Conservation (phyloP, 2,888 invertebrate species). For the Clivina fossor region DNA sequence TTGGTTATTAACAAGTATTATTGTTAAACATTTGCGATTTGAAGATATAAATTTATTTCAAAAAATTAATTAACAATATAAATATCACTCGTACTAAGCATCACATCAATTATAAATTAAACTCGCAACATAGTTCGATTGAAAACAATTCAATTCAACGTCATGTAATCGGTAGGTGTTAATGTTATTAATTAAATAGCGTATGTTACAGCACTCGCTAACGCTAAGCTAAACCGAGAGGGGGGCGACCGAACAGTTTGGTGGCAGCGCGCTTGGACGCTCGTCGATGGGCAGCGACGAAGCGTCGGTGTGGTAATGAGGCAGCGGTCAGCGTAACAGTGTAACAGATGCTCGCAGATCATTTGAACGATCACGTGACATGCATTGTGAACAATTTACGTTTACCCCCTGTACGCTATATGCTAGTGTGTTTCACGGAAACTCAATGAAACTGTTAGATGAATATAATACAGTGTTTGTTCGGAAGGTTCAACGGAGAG, state of each 20-base stretch:
- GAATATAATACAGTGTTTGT: no score
- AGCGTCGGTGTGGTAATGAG: neutral
- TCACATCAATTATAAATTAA: no score
- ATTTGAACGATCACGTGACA: conserved; percentile 23
- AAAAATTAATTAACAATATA: no score
- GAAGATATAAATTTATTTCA: no score
- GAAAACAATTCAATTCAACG: no score
- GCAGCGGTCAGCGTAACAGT: conserved; percentile 1
- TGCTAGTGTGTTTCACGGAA: conserved; percentile 14
- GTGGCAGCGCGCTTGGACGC: no score
- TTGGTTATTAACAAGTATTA: no score
- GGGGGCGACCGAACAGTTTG: neutral
- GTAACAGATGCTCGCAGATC: conserved; percentile 29
- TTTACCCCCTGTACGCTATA: neutral
- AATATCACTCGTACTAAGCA: no score
- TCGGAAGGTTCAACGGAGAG: no score
- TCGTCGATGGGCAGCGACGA: no score
- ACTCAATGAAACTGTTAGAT: conserved; percentile 27
- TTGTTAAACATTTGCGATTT: no score
- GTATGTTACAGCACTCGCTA: conserved; percentile 18
- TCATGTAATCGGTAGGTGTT: neutral
- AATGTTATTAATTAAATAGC: conserved; percentile 14
- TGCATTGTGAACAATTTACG: conserved; percentile 27
- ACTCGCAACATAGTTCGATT: no score
- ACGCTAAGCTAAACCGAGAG: conserved; percentile 1